Evolutionary conservation across 1,140 invertebrate genomes (phyloP), one percentile per base, ranked within the genome.

Genomic region (Rhizoglyphus robini): DNA sequence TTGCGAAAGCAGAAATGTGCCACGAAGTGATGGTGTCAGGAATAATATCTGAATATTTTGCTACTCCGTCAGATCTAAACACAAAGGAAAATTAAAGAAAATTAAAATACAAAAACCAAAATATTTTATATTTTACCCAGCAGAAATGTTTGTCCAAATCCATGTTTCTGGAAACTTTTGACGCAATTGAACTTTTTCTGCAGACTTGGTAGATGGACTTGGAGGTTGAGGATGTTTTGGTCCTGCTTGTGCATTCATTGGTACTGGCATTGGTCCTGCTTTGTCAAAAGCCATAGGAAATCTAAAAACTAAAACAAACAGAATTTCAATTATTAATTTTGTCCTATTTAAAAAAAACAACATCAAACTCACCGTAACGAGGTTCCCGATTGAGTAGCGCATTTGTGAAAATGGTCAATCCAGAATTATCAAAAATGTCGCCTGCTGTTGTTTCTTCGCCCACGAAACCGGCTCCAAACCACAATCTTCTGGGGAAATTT

Each of bases 1-100:
- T 78, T 0, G 94, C 89, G 74, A 98, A 98, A 0, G 88, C 95
- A 36, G 86, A 88, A 0, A 96, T 81, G n/a, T 88, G 80, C 91
- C 93, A 97, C 1, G 88, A 90, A 0, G 90, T 95, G 11, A 96
- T 89, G 0, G 88, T 88, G 68, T 90, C 86, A 0, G 94, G 93
- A 31, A 91, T 84, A 48, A 76, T 77, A 34, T 80, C 79, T 18
- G 73, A 75, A 18, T 83, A 54, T 20, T 73, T 65, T 47, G 76
- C 72, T 63, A 75, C 72, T 20, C 84, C 83, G 67, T 79, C 76
- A 67, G 75, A 74, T 61, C 81, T 83, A 68, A n/a, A n/a, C n/a
- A n/a, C 5, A 8, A 8, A 8, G n/a, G n/a, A n/a, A n/a, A n/a
- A n/a, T n/a, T n/a, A n/a, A n/a, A n/a, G n/a, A n/a, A n/a, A n/a